Evolutionary conservation across 92 coral and sea anemone species (phyloP).

Genomic region (Zoanthus sociatus): DNA sequence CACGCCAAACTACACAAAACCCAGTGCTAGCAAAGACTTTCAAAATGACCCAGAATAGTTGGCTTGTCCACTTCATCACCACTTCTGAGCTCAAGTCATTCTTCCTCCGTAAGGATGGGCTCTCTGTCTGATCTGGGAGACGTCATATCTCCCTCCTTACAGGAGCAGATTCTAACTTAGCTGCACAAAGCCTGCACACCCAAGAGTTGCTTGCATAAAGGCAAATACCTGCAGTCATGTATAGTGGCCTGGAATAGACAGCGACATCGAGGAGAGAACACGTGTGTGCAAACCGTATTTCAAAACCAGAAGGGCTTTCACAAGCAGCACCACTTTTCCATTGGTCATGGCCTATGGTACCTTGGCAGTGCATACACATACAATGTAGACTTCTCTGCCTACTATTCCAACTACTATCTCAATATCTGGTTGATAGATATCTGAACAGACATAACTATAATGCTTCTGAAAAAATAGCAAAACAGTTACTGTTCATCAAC

Average conservation of each 20-base stretch:
- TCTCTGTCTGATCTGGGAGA: conserved; percentile 45
- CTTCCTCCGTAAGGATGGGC: neutral
- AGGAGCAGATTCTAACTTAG: neutral
- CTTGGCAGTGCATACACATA: neutral
- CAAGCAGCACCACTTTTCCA: neutral
- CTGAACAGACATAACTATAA: too few relatives aligned
- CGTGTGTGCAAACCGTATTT: neutral
- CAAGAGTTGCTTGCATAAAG: neutral
- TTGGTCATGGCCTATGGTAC: neutral
- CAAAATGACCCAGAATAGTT: neutral
- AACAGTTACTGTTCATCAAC: too few relatives aligned
- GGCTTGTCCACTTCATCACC: neutral
- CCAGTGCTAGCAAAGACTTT: neutral
- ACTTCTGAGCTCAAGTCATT: neutral
- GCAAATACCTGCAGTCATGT: neutral
- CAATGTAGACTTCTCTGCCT: neutral
- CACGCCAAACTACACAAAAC: neutral
- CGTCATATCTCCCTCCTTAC: conserved; percentile 41
- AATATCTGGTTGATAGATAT: neutral
- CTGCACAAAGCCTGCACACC: neutral
- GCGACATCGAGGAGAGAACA: neutral
- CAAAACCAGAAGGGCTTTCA: neutral
- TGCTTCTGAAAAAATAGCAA: too few relatives aligned
- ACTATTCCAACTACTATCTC: neutral
- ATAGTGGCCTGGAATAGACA: neutral